Evolutionary conservation across 2,888 invertebrate species (phyloP).

Genomic region (Melipona beecheii): DNA sequence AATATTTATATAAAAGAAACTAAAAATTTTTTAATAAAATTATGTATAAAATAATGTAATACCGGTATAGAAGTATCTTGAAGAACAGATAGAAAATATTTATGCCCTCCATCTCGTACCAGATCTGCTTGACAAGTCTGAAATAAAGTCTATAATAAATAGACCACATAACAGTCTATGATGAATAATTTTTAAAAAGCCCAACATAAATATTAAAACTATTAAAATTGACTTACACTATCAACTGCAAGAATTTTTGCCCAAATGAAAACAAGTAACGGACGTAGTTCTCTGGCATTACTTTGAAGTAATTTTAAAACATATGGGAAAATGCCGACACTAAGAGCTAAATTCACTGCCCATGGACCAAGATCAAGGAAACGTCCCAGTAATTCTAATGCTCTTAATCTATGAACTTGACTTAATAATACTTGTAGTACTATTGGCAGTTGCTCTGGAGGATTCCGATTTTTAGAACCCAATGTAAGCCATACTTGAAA

Average conservation of each 20-base stretch:
- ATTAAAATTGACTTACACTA: constrained; percentile 87
- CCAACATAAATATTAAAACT: background rate
- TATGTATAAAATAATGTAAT: constrained; percentile 51
- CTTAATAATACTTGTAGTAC: constrained; percentile 94
- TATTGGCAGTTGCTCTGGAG: constrained; percentile 98
- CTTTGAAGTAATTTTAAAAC: constrained; percentile 98
- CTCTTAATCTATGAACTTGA: constrained; percentile 95
- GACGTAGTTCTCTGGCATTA: constrained; percentile 95
- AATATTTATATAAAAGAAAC: background rate
- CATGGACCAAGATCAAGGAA: constrained; percentile 98
- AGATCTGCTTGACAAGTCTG: constrained; percentile 97
- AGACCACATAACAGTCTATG: background rate
- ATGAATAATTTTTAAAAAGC: background rate
- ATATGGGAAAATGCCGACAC: constrained; percentile 99
- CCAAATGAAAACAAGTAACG: constrained; percentile 98
- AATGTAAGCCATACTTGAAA: constrained; percentile 97
- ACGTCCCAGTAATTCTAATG: constrained; percentile 95
- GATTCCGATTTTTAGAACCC: constrained; percentile 90
- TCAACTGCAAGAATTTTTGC: constrained; percentile 99
- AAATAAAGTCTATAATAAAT: background rate
- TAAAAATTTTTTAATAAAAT: constrained; percentile 2
- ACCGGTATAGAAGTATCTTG: constrained; percentile 94
- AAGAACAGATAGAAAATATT: constrained; percentile 96
- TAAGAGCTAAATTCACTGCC: constrained; percentile 97
- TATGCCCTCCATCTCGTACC: constrained; percentile 96